Evolutionary conservation across 2,113 vertebrate species (phyloP).

Genomic region (Henicopernis longicauda): DNA sequence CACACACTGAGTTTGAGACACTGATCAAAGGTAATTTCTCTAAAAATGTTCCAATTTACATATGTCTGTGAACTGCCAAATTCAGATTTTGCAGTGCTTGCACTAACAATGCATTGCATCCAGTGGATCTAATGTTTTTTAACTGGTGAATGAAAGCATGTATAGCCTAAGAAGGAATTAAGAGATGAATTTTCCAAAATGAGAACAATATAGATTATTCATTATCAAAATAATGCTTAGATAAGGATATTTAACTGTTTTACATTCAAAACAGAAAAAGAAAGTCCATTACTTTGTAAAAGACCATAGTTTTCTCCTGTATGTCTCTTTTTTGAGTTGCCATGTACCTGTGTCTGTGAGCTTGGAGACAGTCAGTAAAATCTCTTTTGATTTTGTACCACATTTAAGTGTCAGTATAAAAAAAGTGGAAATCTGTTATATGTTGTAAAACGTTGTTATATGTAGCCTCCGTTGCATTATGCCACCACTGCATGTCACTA

Average conservation of each 20-base stretch:
- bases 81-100: not conserved
- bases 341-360: not conserved
- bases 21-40: conserved; percentile 81
- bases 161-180: not conserved
- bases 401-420: not conserved
- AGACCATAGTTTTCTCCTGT: not conserved
- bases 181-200: not conserved
- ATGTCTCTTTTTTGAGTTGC: not conserved
- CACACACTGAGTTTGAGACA: conserved; percentile 78
- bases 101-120: not conserved
- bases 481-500: not conserved
- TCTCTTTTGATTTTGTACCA: not conserved
- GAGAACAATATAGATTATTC: not conserved
- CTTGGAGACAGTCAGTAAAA: not conserved
- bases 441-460: not conserved
- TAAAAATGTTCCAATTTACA: not conserved
- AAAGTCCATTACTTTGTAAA: not conserved
- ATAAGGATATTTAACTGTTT: not conserved
- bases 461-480: not conserved
- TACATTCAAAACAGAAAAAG: not conserved
- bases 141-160: not conserved
- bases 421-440: not conserved
- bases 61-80: not conserved
- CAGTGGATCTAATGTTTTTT: not conserved
- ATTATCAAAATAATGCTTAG: not conserved